Base-by-base conservation (phyloP, 2,113 vertebrate genomes). In the Dicrurus megarhynchus region DNA sequence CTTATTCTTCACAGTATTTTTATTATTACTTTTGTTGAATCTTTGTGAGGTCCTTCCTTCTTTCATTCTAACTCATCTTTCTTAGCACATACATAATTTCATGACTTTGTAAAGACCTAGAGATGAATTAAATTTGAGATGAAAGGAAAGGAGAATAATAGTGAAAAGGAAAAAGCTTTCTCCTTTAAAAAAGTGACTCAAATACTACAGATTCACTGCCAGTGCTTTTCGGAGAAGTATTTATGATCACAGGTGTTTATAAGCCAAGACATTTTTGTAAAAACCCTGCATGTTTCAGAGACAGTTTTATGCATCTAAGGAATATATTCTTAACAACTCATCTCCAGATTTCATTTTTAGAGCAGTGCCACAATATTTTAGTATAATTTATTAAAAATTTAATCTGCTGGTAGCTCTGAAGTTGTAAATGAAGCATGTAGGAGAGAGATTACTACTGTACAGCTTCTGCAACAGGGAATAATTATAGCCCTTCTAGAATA, bases 331-430 rank as follows among this genome's bases (percentile, higher is more conserved):
- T 70, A 92, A 50, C 32, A 65, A 61, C 37, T 93, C 49, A 71
- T 68, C 47, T 61, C 56, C 83, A 82, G 46, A n/a, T 79, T 93
- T 94, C 89, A 78, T 89, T 95, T 97, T 97, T 94, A 94, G 90
- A 95, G 69, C 56, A 68, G 59, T 89, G 87, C 22, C 87, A 94
- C 47, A 95, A 96, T 95, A 95, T 97, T 97, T 96, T 92, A 96
- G 82, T 87, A 55, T 87, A 91, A 97, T 96, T 94, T 94, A 96
- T 97, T 96, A 95, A 94, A 88, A 90, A 79, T 75, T 74, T 96
- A 96, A 92, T 94, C 94, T 85, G 63, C 75, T 91, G 76, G 87
- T 97, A 92, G 92, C 79, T 95, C 92, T 94, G 84, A 71, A 84
- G 71, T 82, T 96, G 91, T 87, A 95, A 97, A 90, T 91, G 94